Conservation (phyloP, 2,888 invertebrate genomes). For the Liopterus haemorrhoidalis region DNA sequence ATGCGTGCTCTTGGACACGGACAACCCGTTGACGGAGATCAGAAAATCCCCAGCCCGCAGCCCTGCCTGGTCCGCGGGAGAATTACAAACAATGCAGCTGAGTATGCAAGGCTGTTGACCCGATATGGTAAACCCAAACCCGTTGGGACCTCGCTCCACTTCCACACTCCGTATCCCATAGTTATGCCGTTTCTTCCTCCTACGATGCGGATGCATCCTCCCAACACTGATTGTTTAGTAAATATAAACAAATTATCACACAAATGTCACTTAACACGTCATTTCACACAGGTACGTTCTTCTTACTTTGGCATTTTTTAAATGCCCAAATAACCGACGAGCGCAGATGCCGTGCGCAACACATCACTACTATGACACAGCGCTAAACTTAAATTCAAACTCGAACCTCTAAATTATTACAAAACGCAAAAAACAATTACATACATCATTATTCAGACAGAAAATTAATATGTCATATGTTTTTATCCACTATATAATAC, state of each 20-base stretch:
- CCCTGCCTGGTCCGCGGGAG: constrained; percentile 86
- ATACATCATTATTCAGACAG: too few species aligned
- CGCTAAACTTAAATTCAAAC: too few species aligned
- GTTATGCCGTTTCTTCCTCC: constrained; percentile 65
- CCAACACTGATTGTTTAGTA: constrained; percentile 14
- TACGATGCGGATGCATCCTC: constrained; percentile 55
- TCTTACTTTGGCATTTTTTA: constrained; percentile 38
- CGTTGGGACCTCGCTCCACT: constrained; percentile 76
- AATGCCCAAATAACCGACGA: too few species aligned
- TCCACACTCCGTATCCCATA: constrained; percentile 78
- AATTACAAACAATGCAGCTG: constrained; percentile 84
- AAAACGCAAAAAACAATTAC: too few species aligned
- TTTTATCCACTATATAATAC: too few species aligned
- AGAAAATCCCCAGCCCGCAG: constrained; percentile 88
- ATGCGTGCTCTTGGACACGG: constrained; percentile 86
- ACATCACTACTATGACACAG: too few species aligned
- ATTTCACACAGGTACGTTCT: constrained; percentile 28
- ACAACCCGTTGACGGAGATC: constrained; percentile 84
- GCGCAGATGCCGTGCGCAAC: too few species aligned
- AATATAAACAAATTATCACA: constrained; percentile 12
- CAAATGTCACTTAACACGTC: constrained; percentile 22
- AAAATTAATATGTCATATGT: too few species aligned
- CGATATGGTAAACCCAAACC: constrained; percentile 97
- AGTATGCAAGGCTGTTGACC: constrained; percentile 94
- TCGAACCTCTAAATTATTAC: too few species aligned